A percentile compares a stretch with the other conserved stretches of the same genome.
These are phyloP conservation scores for Barnardius zonarius DNA, from an alignment of 2,113 vertebrate genomes.

Conservation along the genomic window DNA sequence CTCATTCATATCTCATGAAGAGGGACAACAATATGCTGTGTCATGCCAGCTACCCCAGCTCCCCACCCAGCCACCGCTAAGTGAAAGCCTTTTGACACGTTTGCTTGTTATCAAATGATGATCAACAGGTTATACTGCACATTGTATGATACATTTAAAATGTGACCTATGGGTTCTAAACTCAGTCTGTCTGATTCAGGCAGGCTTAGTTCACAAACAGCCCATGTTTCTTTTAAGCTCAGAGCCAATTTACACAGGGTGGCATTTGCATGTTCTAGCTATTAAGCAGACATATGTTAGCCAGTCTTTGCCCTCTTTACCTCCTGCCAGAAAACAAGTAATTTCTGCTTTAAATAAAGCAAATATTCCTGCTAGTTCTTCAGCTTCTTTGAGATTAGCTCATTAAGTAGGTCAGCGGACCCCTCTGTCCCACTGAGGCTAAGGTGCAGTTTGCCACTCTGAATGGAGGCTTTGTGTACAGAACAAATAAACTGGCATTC, in stretches of 20 bases:
- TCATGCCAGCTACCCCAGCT: background rate
- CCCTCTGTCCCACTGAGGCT: background rate
- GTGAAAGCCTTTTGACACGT: background rate
- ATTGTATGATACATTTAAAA: background rate
- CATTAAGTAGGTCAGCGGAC: slow-evolving; percentile 46
- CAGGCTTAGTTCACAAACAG: background rate
- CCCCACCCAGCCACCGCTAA: background rate
- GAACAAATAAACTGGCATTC: background rate
- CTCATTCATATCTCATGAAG: background rate
- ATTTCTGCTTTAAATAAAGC: slow-evolving; percentile 27
- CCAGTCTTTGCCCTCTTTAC: background rate
- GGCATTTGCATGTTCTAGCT: background rate
- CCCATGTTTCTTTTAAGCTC: background rate
- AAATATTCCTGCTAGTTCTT: slow-evolving; percentile 16
- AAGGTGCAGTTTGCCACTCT: background rate
- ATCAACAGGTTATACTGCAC: background rate
- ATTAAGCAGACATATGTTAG: background rate
- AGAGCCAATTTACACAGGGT: background rate
- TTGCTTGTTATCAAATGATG: background rate
- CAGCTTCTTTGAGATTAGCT: slow-evolving; percentile 41
- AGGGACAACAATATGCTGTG: background rate
- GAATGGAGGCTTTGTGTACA: slow-evolving; percentile 11
- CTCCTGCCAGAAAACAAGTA: slow-evolving; percentile 25
- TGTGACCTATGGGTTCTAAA: background rate
- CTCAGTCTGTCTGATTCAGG: background rate